phyloP scores from a whole-genome alignment of 2,113 vertebrate species.

The Plecturocebus donacophilus region DNA sequence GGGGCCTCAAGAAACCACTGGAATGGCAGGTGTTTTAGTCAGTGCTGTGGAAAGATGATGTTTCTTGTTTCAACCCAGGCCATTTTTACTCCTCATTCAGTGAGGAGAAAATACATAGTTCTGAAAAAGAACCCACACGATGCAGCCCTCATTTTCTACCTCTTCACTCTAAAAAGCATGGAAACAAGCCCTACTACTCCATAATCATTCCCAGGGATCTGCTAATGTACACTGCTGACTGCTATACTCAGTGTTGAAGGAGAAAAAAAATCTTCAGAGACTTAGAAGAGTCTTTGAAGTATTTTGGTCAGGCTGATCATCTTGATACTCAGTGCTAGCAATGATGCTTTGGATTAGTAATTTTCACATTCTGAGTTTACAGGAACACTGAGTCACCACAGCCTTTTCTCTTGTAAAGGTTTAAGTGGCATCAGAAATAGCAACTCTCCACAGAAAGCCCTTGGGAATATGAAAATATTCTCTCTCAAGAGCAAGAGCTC shows the following conservation, averaged over 20 bases:
- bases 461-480: constrained; percentile 23
- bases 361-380: background rate
- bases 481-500: background rate
- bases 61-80: background rate
- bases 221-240: background rate
- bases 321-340: background rate
- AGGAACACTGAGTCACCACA: background rate
- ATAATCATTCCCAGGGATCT: background rate
- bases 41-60: background rate
- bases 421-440: background rate
- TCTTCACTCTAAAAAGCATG: background rate
- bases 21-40: background rate
- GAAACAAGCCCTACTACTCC: background rate
- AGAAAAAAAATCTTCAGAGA: background rate
- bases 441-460: background rate
- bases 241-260: background rate
- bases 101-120: background rate
- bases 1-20: background rate
- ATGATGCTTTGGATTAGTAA: constrained; percentile 30
- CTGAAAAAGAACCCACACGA: background rate
- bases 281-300: constrained; percentile 17
- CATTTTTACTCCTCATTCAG: background rate
- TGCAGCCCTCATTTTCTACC: background rate
- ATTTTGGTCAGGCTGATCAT: constrained; percentile 2
- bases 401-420: background rate